A percentile compares a stretch with the other conserved stretches of the same genome.
Conservation (phyloP, 2,888 invertebrate genomes). For the Ephialtes manifestator region DNA sequence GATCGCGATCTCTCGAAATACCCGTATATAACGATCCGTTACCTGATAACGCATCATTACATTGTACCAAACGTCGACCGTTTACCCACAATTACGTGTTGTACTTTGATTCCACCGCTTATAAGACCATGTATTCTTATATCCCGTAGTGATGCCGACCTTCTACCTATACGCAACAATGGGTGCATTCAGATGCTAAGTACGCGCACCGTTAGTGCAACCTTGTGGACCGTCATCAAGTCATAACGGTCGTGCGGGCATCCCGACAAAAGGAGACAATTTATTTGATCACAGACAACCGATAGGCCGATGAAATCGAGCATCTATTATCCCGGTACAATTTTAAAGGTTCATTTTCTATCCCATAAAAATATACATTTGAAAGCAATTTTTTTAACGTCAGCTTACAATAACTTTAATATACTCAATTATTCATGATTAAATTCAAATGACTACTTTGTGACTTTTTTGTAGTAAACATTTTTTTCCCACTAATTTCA, state of each 20-base stretch:
- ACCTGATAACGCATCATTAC: constrained; percentile 35
- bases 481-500: too few relatives aligned
- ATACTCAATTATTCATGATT: too few relatives aligned
- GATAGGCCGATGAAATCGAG: not conserved
- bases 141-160: not conserved
- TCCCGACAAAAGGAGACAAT: not conserved
- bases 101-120: constrained; percentile 6
- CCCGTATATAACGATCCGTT: constrained; percentile 19
- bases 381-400: too few relatives aligned
- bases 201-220: constrained; percentile 18
- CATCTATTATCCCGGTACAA: not conserved
- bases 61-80: not conserved
- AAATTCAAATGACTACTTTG: too few relatives aligned
- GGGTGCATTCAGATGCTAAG: constrained; percentile 12
- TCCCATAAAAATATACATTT: not conserved
- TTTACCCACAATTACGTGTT: not conserved
- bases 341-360: not conserved
- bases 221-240: not conserved
- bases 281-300: not conserved
- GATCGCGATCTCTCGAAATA: not conserved
- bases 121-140: constrained; percentile 16
- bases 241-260: constrained; percentile 15
- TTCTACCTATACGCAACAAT: not conserved
- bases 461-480: too few relatives aligned
- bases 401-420: too few relatives aligned